phyloP scores from a whole-genome alignment of 2,888 invertebrate genomes.

The Tridacna crocea region DNA sequence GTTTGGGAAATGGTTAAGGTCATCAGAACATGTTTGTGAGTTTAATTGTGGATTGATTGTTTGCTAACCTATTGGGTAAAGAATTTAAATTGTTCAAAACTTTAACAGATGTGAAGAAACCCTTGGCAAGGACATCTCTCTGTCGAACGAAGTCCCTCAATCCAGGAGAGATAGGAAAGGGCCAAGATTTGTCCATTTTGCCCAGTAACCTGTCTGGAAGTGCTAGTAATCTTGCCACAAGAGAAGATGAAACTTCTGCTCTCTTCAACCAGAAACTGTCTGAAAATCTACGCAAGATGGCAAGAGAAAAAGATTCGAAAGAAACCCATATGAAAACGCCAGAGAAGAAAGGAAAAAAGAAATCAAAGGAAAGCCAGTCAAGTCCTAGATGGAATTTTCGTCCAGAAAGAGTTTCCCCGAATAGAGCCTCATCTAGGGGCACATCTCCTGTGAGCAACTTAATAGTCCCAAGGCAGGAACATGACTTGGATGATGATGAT shows the following conservation, averaged over 20 bases:
- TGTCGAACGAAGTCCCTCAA: constrained; percentile 69
- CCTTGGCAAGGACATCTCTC: constrained; percentile 72
- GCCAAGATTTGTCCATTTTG: neutral
- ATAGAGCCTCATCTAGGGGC: constrained; percentile 29
- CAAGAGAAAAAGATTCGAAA: constrained; percentile 52
- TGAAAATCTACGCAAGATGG: constrained; percentile 62
- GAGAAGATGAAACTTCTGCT: constrained; percentile 54
- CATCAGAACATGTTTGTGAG: too few species aligned
- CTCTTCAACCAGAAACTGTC: constrained; percentile 66
- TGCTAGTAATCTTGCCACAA: constrained; percentile 10
- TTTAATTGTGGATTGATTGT: too few species aligned
- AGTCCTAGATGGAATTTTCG: constrained; percentile 34
- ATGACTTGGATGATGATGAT: constrained; percentile 34
- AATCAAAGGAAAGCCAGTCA: constrained; percentile 20
- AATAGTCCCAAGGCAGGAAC: constrained; percentile 40
- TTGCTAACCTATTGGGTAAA: neutral
- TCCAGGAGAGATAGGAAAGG: constrained; percentile 47
- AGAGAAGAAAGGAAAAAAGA: constrained; percentile 37
- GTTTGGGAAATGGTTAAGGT: too few species aligned
- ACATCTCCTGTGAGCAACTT: constrained; percentile 46
- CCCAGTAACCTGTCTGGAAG: neutral
- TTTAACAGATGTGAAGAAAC: constrained; percentile 84
- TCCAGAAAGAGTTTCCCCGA: constrained; percentile 36
- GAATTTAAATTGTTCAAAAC: neutral
- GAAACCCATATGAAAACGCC: constrained; percentile 6